Base-by-base conservation (phyloP, 2,888 invertebrate genomes). In the Amiota minor region DNA sequence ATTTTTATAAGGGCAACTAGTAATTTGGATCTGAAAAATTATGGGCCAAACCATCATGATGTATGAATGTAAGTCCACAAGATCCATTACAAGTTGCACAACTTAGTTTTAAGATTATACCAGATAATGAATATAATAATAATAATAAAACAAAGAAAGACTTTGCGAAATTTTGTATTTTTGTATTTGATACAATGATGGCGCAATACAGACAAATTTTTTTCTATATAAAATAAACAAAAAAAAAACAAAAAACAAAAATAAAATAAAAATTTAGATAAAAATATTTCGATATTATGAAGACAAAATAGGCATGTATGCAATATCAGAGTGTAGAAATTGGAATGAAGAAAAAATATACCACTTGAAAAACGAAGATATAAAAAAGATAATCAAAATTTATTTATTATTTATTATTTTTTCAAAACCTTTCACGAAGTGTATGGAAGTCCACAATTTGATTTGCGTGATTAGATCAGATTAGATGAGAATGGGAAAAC, bases 351-450 rank as follows among this genome's bases (percentile, higher is more conserved):
- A 70, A 72, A 74, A 74, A 73, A 70, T 69, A 75, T 74, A 81
- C 80, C 77, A 81, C 79, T 79, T 82, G 77, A 80, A 45, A 64
- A 23, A 83, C 84, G 84, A 82, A 85, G 84, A 83, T 86, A 83
- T 83, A 83, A 81, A 86, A 78, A 86, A 81, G 83, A 83, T 83
- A 85, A 83, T 83, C 83, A 83, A 85, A 83, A 85, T 83, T 83
- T 65, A 18, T 49, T 20, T 18, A 6, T 20, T 6, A 20, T 59
- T 3, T 14, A 50, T n/a, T 53, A 4, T 35, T 53, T 53, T 53
- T 53, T 62, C 11, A n/a, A 45, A 35, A 35, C 45, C 45, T 9
- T 11, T 62, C 18, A 18, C 53, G n/a, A 35, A 8, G 6, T 6
- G 35, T 6, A 6, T 35, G 35, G 6, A 35, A 6, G 6, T 35